A percentile compares a stretch with the other conserved stretches of the same genome.
Conservation (phyloP, 2,113 vertebrate genomes). For the Mola mola region DNA sequence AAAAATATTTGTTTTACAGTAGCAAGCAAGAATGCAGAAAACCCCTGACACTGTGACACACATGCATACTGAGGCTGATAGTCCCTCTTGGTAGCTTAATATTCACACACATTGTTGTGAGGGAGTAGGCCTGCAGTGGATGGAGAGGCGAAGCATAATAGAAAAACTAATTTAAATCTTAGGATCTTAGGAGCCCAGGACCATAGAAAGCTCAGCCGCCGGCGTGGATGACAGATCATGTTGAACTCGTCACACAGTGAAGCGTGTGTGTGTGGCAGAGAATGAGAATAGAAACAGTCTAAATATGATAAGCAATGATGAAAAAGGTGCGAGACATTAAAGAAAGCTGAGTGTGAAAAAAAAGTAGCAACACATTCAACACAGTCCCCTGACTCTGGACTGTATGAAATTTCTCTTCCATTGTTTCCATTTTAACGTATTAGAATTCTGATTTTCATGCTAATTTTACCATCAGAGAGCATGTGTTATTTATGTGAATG, state of each 20-base stretch:
- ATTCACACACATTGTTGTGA: constrained; percentile 44
- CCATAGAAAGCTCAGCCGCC: constrained; percentile 52
- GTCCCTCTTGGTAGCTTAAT: constrained; percentile 30
- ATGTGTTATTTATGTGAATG: too few species aligned
- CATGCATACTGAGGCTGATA: constrained; percentile 4
- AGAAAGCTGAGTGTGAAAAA: constrained; percentile 1
- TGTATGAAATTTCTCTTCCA: constrained; percentile 14
- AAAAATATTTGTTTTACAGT: constrained; percentile 24
- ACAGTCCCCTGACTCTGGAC: constrained; percentile 6
- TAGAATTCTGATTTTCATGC: too few species aligned
- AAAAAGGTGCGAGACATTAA: constrained; percentile 13
- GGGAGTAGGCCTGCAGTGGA: constrained; percentile 52
- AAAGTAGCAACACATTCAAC: constrained; percentile 27
- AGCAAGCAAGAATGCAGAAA: constrained; percentile 20
- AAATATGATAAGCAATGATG: constrained; percentile 42
- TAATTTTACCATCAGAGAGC: too few species aligned
- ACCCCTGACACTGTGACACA: not conserved
- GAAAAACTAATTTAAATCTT: constrained; percentile 65
- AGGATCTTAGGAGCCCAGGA: constrained; percentile 47
- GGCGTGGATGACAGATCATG: constrained; percentile 64
- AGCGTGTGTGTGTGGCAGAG: not conserved
- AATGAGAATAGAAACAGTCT: constrained; percentile 19
- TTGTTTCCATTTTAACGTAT: too few species aligned
- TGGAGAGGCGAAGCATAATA: constrained; percentile 52
- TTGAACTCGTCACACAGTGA: constrained; percentile 13